Evolutionary conservation across 2,113 vertebrate species (phyloP), one percentile per base, ranked within the genome.

Genomic region (Nettapus auritus): DNA sequence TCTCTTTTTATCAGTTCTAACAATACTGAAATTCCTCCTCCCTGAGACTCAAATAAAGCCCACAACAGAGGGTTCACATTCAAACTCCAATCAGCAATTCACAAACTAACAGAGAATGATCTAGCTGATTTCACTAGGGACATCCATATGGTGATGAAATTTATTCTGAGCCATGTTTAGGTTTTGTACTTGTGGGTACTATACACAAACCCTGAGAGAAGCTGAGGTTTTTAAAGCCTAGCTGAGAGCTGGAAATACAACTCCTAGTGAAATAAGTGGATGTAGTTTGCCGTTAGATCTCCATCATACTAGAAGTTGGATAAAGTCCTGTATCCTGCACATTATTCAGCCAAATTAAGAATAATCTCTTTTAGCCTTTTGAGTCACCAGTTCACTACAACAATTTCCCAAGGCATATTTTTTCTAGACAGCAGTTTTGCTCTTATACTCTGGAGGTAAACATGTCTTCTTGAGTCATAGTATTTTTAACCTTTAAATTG

Each of bases 91-190:
- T 94, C 94, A 95, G 74, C 81, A 92, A 95, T 96, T 94, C 94
- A 89, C 83, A 93, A 94, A 91, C 88, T 84, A 92, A 93, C 89
- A 92, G 67, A 91, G 90, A 96, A 92, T 95, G 95, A 97, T 96
- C 83, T 82, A 95, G 70, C 86, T 95, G 92, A 97, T 96, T 97
- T 97, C 96, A 96, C 83, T 74, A 87, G 96, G 92, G 95, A 96
- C 90, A 86, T 96, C 96, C 96, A 96, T 95, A 95, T 96, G 96
- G 96, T 95, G 96, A 89, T 94, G 84, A 96, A 93, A 95, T 97
- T 96, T 97, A 96, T 96, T 97, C 96, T 55, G 81, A 96, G 86
- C 75, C 95, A 95, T 97, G 92, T 94, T 97, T 95, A 89, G 88
- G 89, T 93, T 96, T 90, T 90, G 81, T 75, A 82, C 57, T 90